Evolutionary conservation across 2,797 vertebrate genomes (phyloP).

Genomic region (Acridotheres tristis): DNA sequence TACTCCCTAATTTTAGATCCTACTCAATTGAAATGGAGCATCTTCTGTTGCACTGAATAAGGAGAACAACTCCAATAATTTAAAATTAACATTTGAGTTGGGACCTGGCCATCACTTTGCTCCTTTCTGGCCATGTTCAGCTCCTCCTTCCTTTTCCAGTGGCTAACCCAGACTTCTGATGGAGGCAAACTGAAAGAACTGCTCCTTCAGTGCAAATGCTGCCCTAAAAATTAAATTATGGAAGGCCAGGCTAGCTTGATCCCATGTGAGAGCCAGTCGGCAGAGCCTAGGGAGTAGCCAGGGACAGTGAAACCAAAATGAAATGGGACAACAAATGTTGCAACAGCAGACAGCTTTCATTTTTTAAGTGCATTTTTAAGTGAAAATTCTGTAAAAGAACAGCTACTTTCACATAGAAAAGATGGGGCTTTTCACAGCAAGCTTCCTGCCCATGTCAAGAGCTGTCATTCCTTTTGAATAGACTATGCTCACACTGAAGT

Average conservation of each 20-base stretch:
- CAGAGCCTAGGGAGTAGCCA: neutral
- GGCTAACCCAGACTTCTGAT: neutral
- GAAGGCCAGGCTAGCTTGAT: neutral
- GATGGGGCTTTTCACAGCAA: neutral
- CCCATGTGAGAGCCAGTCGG: rapidly evolving
- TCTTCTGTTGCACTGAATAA: neutral
- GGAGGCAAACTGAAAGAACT: neutral
- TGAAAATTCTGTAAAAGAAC: neutral
- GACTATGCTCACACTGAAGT: neutral
- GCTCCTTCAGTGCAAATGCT: neutral
- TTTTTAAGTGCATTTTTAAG: neutral
- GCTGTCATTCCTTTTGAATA: neutral
- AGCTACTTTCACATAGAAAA: neutral
- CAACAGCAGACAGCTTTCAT: neutral
- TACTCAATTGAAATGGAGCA: neutral
- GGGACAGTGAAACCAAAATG: neutral
- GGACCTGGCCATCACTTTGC: no score
- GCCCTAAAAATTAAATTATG: neutral
- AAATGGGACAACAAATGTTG: neutral
- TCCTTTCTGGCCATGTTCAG: neutral
- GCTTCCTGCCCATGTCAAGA: neutral
- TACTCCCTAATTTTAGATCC: neutral
- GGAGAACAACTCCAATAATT: neutral
- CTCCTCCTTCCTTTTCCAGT: neutral
- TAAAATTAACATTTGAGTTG: neutral